phyloP scores from a whole-genome alignment of 2,113 vertebrate species.

The Rhinichthys klamathensis region DNA sequence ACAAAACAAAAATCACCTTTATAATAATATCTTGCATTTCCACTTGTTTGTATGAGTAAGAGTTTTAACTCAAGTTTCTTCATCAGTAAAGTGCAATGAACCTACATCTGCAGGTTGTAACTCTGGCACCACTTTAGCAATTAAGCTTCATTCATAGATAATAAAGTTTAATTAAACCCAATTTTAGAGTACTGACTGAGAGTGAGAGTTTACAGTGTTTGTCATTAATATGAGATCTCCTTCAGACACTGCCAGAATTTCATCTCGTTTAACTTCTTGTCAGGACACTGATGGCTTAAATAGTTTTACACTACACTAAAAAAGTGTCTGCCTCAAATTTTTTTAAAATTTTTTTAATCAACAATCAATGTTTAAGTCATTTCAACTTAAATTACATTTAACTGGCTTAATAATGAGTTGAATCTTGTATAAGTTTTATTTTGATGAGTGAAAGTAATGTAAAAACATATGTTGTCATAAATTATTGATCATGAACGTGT shows the following conservation, averaged over 20 bases:
- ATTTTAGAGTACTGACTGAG: neutral
- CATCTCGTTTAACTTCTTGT: neutral
- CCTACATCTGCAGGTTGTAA: neutral
- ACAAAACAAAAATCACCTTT: too few species aligned
- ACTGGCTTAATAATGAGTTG: too few species aligned
- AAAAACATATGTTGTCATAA: too few species aligned
- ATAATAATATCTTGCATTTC: neutral
- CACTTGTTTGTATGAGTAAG: neutral
- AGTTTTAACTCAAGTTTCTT: constrained; percentile 12
- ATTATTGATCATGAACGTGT: too few species aligned
- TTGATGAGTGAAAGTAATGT: too few species aligned
- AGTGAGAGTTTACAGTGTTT: neutral
- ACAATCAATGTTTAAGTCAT: too few species aligned
- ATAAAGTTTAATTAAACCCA: neutral
- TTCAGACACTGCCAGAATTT: neutral
- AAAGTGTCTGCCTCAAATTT: too few species aligned
- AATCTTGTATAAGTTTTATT: too few species aligned
- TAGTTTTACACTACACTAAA: neutral
- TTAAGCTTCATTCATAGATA: neutral
- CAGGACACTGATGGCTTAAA: neutral
- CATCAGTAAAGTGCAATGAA: neutral
- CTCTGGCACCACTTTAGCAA: neutral
- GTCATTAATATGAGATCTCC: neutral
- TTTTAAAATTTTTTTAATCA: too few species aligned
- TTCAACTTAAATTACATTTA: too few species aligned